Evolutionary conservation across 2,888 invertebrate genomes (phyloP), one percentile per base, ranked within the genome.

Genomic region (Alcis repandata): DNA sequence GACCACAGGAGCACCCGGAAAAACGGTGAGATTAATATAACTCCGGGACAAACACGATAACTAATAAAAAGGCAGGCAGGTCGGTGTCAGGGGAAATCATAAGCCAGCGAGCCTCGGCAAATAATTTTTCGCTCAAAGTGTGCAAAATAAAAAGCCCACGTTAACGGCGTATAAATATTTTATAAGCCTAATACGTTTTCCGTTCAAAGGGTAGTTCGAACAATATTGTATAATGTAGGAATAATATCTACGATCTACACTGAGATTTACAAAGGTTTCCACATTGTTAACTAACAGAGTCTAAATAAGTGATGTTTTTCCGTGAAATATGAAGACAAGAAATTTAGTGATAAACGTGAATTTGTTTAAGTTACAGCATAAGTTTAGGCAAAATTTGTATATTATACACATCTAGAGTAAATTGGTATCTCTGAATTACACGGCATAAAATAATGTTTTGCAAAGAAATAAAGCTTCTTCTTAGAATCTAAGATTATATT

Each of bases 1-100:
- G 32, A 97, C 96, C 75, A 95, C 96, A 32, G 97, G 97, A 32
- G 95, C 96, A 65, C 96, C 97, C 69, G 98, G 98, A 70, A 95
- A 96, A 79, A 96, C 97, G 87, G 96, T 96, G 93, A 92, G 91
- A 71, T 62, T 67, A 65, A 67, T 67, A 64, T 46, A 63, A 69
- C 67, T 67, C 69, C 66, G 59, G 67, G 70, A 71, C 70, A 73
- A 71, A 70, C 58, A 65, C 68, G 65, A 67, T 69, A 69, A 70
- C 68, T 68, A 69, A 69, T 69, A 68, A 64, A 67, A 69, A 68
- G 46, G 67, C 59, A 32, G 58, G 52, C 43, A 19, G 59, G 46
- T 7, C 38, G 51, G 60, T 19, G 66, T 57, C 73, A 63, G 40
- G 73, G 73, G 71, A 73, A 73, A 73, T 73, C 71, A 73, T 63